These are phyloP conservation scores for Seira ritae DNA, from an alignment of 2,888 invertebrate species.

Conservation along the genomic window DNA sequence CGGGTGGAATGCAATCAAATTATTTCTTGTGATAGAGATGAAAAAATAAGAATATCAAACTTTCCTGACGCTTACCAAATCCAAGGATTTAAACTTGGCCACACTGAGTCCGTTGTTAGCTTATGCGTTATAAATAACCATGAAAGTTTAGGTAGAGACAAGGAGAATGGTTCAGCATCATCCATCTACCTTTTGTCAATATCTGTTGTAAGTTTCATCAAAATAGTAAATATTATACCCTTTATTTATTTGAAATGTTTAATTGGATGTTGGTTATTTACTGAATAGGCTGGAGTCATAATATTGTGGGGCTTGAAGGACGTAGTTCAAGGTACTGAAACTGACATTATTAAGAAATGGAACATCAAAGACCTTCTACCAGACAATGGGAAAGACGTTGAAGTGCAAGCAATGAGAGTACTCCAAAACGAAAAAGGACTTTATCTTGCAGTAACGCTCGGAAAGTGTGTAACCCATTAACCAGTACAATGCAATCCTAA, in stretches of 20 bases:
- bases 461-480: neutral
- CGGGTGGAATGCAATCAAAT: slow-evolving; percentile 16
- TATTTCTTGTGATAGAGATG: slow-evolving; percentile 37
- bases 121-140: neutral
- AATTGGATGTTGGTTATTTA: neutral
- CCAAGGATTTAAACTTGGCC: slow-evolving; percentile 36
- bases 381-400: neutral
- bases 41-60: slow-evolving; percentile 38
- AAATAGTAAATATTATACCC: neutral
- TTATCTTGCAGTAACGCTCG: neutral
- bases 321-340: slow-evolving; percentile 1
- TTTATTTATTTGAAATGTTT: neutral
- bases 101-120: slow-evolving; percentile 32
- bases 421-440: neutral
- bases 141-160: neutral
- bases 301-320: slow-evolving; percentile 24
- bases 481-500: neutral
- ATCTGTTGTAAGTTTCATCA: neutral
- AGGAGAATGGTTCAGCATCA: neutral
- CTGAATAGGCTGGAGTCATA: neutral
- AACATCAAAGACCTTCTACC: slow-evolving; percentile 13
- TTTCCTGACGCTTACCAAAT: slow-evolving; percentile 34
- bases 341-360: neutral
- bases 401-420: slow-evolving; percentile 19
- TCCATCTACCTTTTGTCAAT: slow-evolving; percentile 14